phyloP scores from a whole-genome alignment of 2,113 vertebrate genomes.

The Thalassoma bifasciatum region DNA sequence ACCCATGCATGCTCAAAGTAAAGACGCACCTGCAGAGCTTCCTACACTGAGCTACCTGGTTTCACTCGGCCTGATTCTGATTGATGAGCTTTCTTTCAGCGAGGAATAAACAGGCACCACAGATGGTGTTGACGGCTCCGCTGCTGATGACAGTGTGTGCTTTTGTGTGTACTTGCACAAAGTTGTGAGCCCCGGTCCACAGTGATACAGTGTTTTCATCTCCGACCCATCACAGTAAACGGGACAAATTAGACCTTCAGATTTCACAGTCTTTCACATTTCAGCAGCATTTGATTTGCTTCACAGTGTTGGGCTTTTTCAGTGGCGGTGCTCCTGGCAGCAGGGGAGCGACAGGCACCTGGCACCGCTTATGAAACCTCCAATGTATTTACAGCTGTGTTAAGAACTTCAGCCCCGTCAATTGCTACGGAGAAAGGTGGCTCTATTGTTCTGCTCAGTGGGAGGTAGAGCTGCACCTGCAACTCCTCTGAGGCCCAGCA shows the following conservation, averaged over 20 bases:
- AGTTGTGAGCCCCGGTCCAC: not conserved
- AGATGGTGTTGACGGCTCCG: slow-evolving; percentile 41
- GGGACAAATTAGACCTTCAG: slow-evolving; percentile 48
- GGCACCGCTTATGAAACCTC: slow-evolving; percentile 21
- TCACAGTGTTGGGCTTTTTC: slow-evolving; percentile 9
- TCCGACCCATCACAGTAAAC: slow-evolving; percentile 31
- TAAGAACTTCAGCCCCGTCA: slow-evolving; percentile 6
- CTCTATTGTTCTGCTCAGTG: not conserved
- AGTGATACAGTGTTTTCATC: slow-evolving; percentile 32
- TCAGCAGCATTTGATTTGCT: slow-evolving; percentile 30
- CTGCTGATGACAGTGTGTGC: slow-evolving; percentile 12
- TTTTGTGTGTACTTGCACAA: not conserved
- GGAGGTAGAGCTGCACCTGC: slow-evolving; percentile 5
- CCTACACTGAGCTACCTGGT: slow-evolving; percentile 24
- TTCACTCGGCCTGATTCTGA: slow-evolving; percentile 41
- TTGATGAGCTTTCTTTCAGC: slow-evolving; percentile 24
- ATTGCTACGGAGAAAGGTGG: not conserved
- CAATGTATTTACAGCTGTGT: slow-evolving; percentile 37
- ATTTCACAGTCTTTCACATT: slow-evolving; percentile 40
- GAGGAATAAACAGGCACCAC: slow-evolving; percentile 34
- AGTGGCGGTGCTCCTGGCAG: not conserved
- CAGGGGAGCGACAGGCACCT: slow-evolving; percentile 32
- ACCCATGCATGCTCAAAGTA: not conserved
- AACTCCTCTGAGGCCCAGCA: not conserved
- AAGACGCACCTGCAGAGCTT: slow-evolving; percentile 13